Percentiles rank a stretch among this genome's conserved stretches.
These are phyloP conservation scores for Aleadryas rufinucha DNA, from an alignment of 2,113 vertebrate genomes.

Conservation along the genomic window DNA sequence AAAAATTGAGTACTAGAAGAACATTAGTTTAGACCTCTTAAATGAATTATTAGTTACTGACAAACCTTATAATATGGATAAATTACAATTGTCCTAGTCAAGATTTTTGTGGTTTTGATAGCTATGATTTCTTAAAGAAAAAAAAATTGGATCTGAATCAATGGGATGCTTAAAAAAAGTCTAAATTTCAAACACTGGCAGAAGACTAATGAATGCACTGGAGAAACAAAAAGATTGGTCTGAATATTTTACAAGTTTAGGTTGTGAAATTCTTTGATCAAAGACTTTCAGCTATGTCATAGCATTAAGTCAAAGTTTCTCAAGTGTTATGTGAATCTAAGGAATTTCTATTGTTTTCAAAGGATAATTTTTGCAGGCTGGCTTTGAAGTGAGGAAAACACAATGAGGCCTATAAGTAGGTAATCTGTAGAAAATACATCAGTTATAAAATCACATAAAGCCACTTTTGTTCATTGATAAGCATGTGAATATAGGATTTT, in stretches of 20 bases:
- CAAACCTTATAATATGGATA: not conserved
- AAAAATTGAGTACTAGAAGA: not conserved
- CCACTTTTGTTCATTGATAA: conserved; percentile 1
- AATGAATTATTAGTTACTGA: not conserved
- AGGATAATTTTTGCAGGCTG: conserved; percentile 7
- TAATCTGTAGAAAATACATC: conserved; percentile 14
- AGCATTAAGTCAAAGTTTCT: conserved; percentile 23
- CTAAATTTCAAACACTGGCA: not conserved
- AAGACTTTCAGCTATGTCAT: not conserved
- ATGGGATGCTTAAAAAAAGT: not conserved
- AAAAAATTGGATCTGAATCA: not conserved
- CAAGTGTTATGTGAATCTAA: not conserved
- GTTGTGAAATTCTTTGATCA: conserved; percentile 40
- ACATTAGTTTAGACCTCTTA: not conserved
- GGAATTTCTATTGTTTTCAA: conserved; percentile 55
- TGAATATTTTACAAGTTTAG: conserved; percentile 19
- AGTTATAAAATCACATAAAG: conserved; percentile 6
- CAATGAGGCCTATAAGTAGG: not conserved
- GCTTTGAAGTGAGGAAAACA: conserved; percentile 42
- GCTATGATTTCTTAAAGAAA: not conserved
- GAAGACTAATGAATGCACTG: not conserved
- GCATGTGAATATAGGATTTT: not conserved
- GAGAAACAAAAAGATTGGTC: not conserved
- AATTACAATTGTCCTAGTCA: not conserved
- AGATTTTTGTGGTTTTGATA: not conserved